Percentiles rank a stretch among this genome's conserved stretches.
These are phyloP conservation scores for Myiotriccus ornatus DNA, from an alignment of 2,797 vertebrate species.

Conservation along the genomic window DNA sequence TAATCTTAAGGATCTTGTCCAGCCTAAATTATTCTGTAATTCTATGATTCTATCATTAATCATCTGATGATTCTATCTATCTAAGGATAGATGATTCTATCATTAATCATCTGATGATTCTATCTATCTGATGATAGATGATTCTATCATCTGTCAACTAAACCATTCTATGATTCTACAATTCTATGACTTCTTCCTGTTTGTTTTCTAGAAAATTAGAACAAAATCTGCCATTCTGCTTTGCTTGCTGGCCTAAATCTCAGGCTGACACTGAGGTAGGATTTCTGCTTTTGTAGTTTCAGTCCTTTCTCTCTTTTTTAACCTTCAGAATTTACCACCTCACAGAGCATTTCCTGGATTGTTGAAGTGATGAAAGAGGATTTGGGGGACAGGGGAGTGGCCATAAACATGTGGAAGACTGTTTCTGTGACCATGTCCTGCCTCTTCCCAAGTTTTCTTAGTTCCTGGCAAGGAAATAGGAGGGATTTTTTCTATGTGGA, in stretches of 20 bases:
- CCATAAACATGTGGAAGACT: not conserved
- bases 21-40: not conserved
- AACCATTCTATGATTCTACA: not conserved
- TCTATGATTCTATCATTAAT: not conserved
- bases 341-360: not conserved
- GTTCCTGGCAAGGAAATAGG: not conserved
- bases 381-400: not conserved
- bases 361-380: not conserved
- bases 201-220: not conserved
- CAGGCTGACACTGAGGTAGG: not conserved
- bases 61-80: no score
- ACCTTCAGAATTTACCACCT: not conserved
- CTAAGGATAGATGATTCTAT: not conserved
- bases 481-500: accelerated
- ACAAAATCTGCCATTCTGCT: not conserved
- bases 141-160: not conserved
- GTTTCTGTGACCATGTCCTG: not conserved
- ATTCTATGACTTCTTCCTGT: not conserved
- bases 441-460: not conserved
- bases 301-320: not conserved
- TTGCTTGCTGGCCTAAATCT: not conserved
- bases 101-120: not conserved
- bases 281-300: not conserved
- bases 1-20: no score
- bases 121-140: no score